phyloP scores from a whole-genome alignment of 1,140 invertebrate genomes.

The Lysiphlebus fabarum region DNA sequence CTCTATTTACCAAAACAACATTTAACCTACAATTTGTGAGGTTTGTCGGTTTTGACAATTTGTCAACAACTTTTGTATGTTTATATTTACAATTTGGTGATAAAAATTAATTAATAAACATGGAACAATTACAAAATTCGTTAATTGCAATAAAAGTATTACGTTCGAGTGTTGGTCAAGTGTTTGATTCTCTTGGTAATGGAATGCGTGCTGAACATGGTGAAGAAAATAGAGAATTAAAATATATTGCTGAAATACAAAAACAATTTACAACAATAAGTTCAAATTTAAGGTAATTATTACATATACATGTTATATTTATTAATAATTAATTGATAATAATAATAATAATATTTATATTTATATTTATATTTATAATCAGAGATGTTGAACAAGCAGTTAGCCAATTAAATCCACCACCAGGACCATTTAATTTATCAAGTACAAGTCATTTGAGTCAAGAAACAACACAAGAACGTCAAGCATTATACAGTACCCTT shows the following conservation, averaged over 20 bases:
- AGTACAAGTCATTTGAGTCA: constrained; percentile 80
- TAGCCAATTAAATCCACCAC: constrained; percentile 66
- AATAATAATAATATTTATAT: constrained; percentile 13
- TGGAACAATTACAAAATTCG: constrained; percentile 72
- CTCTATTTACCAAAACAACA: too few relatives aligned
- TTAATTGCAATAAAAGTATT: constrained; percentile 71
- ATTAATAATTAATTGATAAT: constrained; percentile 24
- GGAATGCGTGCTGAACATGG: constrained; percentile 72
- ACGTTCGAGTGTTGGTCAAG: constrained; percentile 75
- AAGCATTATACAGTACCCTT: constrained; percentile 80
- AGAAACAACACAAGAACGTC: constrained; percentile 81
- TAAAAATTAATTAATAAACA: not conserved
- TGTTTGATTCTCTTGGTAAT: constrained; percentile 77
- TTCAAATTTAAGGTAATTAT: constrained; percentile 72
- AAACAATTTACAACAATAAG: constrained; percentile 72
- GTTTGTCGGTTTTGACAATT: too few relatives aligned
- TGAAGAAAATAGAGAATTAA: constrained; percentile 72
- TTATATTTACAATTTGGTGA: too few relatives aligned
- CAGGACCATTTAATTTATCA: constrained; percentile 74
- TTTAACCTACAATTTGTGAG: too few relatives aligned
- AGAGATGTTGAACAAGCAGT: constrained; percentile 78
- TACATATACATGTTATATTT: too few relatives aligned
- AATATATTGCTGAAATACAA: constrained; percentile 77
- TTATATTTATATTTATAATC: constrained; percentile 2
- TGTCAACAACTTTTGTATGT: too few relatives aligned